Evolutionary conservation across 2,113 vertebrate species (phyloP).

Genomic region (Pantherophis guttatus): DNA sequence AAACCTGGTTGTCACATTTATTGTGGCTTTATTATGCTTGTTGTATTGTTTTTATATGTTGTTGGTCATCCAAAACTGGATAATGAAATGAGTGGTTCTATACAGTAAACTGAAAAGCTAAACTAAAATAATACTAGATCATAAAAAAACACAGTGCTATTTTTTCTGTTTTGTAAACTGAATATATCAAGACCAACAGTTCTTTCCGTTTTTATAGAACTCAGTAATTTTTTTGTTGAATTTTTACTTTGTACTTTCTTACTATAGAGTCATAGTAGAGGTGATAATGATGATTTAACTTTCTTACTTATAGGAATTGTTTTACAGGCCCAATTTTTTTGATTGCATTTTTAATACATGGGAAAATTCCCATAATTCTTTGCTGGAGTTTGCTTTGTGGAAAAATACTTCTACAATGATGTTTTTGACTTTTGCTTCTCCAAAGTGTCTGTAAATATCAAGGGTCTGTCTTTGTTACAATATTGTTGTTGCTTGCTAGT

Average conservation of each 20-base stretch:
- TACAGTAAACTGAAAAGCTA: neutral
- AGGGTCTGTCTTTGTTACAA: neutral
- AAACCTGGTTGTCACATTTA: neutral
- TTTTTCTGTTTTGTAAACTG: neutral
- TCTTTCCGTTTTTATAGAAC: neutral
- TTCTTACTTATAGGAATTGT: neutral
- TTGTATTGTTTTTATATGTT: neutral
- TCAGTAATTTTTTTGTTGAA: neutral
- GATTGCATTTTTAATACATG: neutral
- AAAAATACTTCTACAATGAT: neutral
- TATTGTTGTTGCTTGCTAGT: slow-evolving; percentile 2
- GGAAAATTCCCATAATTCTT: neutral
- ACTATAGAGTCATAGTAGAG: neutral
- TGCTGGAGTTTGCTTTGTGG: neutral
- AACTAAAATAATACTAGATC: neutral
- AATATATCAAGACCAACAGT: neutral
- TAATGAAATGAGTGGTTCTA: neutral
- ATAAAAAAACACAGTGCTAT: neutral
- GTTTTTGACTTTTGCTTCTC: slow-evolving; percentile 23
- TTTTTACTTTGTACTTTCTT: neutral
- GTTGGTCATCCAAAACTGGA: neutral
- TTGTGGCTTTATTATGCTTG: neutral
- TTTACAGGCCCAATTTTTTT: neutral
- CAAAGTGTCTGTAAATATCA: slow-evolving; percentile 39
- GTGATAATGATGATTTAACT: neutral